Conservation (phyloP, 1,140 invertebrate genomes). For the Lasioglossum albipes region DNA sequence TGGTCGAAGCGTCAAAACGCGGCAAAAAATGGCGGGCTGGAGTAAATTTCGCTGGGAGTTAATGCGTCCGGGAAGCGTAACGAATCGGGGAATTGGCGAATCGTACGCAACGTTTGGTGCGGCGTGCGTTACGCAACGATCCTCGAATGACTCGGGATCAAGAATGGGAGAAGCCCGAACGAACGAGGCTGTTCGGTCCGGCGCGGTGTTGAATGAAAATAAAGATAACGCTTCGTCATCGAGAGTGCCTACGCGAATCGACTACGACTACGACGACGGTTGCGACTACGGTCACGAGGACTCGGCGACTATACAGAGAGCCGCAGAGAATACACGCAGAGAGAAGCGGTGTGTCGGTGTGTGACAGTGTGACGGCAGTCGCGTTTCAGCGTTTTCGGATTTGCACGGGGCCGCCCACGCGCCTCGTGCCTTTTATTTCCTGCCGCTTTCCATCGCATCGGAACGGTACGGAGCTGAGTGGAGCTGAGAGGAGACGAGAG, state of each 20-base stretch:
- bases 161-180: background rate
- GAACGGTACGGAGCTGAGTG: background rate
- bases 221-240: conserved; percentile 47
- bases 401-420: conserved; percentile 44
- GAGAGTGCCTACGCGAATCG: conserved; percentile 41
- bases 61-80: background rate
- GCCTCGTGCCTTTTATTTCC: conserved; percentile 41
- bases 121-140: background rate
- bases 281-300: background rate
- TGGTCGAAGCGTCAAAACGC: no score
- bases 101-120: background rate
- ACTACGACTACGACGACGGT: background rate
- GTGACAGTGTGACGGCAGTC: background rate
- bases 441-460: conserved; percentile 9
- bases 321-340: no score
- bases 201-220: conserved; percentile 28
- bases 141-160: no score
- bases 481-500: background rate
- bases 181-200: background rate
- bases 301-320: no score
- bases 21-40: no score
- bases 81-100: background rate
- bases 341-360: no score
- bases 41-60: no score
- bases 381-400: conserved; percentile 47